Conservation (phyloP, 2,113 vertebrate genomes). For the Paralichthys olivaceus region DNA sequence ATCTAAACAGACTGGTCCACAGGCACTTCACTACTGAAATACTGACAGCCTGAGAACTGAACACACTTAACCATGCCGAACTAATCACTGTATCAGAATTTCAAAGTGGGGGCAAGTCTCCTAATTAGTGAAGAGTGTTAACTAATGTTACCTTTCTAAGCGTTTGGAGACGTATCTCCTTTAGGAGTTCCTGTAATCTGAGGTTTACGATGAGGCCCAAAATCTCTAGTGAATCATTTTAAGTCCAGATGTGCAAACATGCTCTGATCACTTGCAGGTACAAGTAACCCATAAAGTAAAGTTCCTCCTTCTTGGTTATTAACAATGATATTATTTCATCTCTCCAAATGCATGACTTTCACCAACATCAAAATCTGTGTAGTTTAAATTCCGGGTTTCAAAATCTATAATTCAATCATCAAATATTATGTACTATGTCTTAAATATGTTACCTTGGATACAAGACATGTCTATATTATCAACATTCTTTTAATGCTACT, state of each 20-base stretch:
- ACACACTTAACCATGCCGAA: constrained; percentile 21
- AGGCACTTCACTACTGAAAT: not conserved
- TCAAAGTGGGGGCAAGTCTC: constrained; percentile 10
- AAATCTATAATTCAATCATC: too few species aligned
- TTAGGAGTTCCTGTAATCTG: constrained; percentile 49
- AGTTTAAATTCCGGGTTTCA: too few species aligned
- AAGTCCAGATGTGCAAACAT: constrained; percentile 40
- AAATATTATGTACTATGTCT: too few species aligned
- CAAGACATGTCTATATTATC: too few species aligned
- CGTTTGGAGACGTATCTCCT: constrained; percentile 43
- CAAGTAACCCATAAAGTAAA: not conserved
- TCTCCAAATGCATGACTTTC: too few species aligned
- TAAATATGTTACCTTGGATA: too few species aligned
- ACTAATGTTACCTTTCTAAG: constrained; percentile 35
- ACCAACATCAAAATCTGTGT: too few species aligned
- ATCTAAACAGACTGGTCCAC: not conserved
- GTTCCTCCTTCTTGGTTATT: not conserved
- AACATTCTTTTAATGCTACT: too few species aligned
- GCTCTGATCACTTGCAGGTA: constrained; percentile 9
- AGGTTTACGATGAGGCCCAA: constrained; percentile 51
- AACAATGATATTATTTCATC: not conserved
- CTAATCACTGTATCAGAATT: constrained; percentile 26
- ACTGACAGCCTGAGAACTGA: constrained; percentile 8
- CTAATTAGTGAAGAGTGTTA: constrained; percentile 48
- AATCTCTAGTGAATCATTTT: constrained; percentile 36